Evolutionary conservation across 2,888 invertebrate species (phyloP).

Genomic region (Prenolepis imparis): DNA sequence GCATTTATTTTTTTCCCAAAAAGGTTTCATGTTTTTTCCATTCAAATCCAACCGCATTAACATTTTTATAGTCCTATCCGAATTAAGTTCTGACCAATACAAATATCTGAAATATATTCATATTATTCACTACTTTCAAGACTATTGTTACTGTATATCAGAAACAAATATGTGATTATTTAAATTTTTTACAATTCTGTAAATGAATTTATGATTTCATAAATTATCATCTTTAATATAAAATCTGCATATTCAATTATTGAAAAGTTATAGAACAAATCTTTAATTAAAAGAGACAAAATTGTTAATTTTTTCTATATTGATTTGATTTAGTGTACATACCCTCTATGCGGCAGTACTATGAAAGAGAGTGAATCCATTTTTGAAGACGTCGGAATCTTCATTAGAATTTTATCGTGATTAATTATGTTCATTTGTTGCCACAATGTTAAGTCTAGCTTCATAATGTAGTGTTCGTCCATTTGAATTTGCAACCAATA

Average conservation of each 20-base stretch:
- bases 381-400: too few relatives aligned
- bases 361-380: too few relatives aligned
- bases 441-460: constrained; percentile 89
- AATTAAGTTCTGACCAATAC: constrained; percentile 88
- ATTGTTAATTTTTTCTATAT: background rate
- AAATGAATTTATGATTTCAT: background rate
- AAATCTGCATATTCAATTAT: background rate
- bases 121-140: background rate
- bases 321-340: constrained; percentile 85
- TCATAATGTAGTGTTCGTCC: constrained; percentile 89
- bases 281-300: background rate
- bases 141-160: background rate
- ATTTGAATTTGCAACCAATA: constrained; percentile 89
- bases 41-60: constrained; percentile 89
- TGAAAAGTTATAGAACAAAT: background rate
- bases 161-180: background rate
- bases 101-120: constrained; percentile 87
- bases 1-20: constrained; percentile 88
- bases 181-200: background rate
- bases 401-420: too few relatives aligned
- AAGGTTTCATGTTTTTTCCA: constrained; percentile 88
- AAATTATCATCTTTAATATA: background rate
- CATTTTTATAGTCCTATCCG: constrained; percentile 81
- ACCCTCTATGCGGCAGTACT: constrained; percentile 92
- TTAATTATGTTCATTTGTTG: constrained; percentile 63